phyloP scores from a whole-genome alignment of 1,140 invertebrate species.

The Caenorhabditis elegans region DNA sequence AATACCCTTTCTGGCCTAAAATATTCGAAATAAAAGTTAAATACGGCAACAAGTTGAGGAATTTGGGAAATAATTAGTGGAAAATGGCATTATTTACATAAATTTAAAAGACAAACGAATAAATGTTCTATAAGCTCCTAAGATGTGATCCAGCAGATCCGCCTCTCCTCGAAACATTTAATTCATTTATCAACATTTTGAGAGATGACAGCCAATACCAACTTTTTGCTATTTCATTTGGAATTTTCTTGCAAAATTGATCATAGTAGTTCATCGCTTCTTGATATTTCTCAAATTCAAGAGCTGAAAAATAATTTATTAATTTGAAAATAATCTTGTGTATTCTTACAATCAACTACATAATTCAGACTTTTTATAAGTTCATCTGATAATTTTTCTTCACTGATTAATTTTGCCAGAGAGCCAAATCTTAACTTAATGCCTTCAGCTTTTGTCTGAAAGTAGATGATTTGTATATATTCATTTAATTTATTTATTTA shows the following conservation, averaged over 20 bases:
- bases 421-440: not conserved
- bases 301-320: not conserved
- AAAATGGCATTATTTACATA: not conserved
- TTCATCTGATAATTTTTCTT: not conserved
- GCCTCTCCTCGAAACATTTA: not conserved
- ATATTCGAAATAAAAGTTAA: too few relatives aligned
- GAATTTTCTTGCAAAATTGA: not conserved
- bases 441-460: slow-evolving; percentile 15
- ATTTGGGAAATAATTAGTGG: too few relatives aligned
- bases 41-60: too few relatives aligned
- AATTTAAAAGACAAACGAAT: too few relatives aligned
- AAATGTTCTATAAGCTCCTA: not conserved
- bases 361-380: not conserved
- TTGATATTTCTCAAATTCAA: slow-evolving; percentile 14
- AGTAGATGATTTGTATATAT: too few relatives aligned
- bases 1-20: too few relatives aligned
- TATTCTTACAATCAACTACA: not conserved
- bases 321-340: not conserved
- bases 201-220: not conserved
- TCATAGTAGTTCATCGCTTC: not conserved
- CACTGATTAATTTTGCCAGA: not conserved
- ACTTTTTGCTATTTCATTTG: not conserved
- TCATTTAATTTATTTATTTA: too few relatives aligned
- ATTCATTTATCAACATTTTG: not conserved
- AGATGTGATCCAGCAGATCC: slow-evolving; percentile 1